Evolutionary conservation across 2,797 vertebrate genomes (phyloP).

Genomic region (Merluccius polli): DNA sequence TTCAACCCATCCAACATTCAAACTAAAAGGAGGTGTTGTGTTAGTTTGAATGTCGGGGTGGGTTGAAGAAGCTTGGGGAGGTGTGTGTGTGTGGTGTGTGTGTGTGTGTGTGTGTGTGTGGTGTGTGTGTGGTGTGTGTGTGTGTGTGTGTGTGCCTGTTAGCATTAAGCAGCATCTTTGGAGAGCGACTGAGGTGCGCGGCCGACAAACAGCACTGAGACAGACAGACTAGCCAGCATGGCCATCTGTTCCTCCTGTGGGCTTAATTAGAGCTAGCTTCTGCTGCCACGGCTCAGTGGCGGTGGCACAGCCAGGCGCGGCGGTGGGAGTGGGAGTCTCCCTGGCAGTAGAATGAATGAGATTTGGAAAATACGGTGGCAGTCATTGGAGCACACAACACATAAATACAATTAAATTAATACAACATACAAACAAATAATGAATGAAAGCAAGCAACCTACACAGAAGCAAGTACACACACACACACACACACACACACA

Average conservation of each 20-base stretch:
- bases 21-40: too few relatives aligned
- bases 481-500: neutral
- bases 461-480: neutral
- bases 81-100: too few relatives aligned
- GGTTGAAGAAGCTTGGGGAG: too few relatives aligned
- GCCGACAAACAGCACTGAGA: conserved; percentile 58
- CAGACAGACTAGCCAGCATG: conserved; percentile 33
- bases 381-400: neutral
- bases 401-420: neutral
- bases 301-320: conserved; percentile 16
- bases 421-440: neutral
- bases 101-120: too few relatives aligned
- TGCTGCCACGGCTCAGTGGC: conserved; percentile 28
- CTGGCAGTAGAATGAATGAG: conserved; percentile 17
- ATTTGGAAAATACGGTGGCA: conserved; percentile 14
- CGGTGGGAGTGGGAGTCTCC: conserved; percentile 26
- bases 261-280: conserved; percentile 63
- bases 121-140: too few relatives aligned
- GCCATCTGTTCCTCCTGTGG: conserved; percentile 69
- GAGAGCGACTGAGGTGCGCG: conserved; percentile 38
- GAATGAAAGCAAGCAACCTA: neutral
- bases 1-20: conserved; percentile 3
- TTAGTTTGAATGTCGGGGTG: too few relatives aligned
- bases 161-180: conserved; percentile 60
- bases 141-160: too few relatives aligned